Evolutionary conservation across 1,140 invertebrate genomes (phyloP).

Genomic region (Pseudachorutes palmiensis): DNA sequence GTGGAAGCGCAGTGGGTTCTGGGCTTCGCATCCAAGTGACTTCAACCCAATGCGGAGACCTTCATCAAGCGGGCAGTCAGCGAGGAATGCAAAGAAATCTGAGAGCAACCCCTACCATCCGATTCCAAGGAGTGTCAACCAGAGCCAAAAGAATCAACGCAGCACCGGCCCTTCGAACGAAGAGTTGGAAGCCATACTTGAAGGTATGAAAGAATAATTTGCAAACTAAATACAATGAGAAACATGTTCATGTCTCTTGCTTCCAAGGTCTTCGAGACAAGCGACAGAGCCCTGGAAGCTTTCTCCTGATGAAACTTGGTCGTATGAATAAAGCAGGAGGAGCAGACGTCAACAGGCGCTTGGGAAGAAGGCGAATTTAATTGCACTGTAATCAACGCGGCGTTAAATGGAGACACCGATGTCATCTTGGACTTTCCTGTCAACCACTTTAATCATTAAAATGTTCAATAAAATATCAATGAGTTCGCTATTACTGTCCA

Average conservation of each 20-base stretch:
- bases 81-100: not conserved
- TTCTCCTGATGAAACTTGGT: slow-evolving; percentile 16
- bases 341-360: not conserved
- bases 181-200: not conserved
- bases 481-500: no score
- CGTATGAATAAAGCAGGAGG: not conserved
- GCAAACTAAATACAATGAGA: not conserved
- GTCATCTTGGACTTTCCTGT: no score
- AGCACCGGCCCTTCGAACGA: not conserved
- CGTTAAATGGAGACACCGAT: no score
- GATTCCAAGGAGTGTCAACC: slow-evolving; percentile 38
- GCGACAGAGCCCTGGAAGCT: slow-evolving; percentile 16
- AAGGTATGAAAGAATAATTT: not conserved
- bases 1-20: slow-evolving; percentile 26
- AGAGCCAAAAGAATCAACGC: not conserved
- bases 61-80: slow-evolving; percentile 5
- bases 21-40: slow-evolving; percentile 34
- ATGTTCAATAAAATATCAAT: no score
- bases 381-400: no score
- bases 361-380: slow-evolving; percentile 4
- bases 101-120: slow-evolving; percentile 27
- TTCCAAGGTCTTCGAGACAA: slow-evolving; percentile 7
- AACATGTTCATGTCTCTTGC: not conserved
- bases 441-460: no score
- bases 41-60: slow-evolving; percentile 36